Conservation (phyloP, 2,797 vertebrate species). For the Danionella dracula region DNA sequence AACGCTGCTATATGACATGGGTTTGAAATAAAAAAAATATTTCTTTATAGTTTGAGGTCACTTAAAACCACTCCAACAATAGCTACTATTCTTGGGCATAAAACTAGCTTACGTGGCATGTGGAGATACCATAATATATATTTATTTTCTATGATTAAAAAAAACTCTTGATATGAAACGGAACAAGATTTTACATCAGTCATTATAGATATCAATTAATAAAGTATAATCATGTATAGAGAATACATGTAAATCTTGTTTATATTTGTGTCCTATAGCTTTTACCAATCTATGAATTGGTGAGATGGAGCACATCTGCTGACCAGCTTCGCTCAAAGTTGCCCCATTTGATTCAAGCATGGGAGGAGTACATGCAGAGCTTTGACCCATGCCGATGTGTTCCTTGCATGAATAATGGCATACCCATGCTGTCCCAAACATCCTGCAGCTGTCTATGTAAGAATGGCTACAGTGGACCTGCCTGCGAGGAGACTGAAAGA, state of each 20-base stretch:
- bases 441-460: slow-evolving; percentile 77
- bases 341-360: slow-evolving; percentile 68
- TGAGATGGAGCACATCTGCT: slow-evolving; percentile 66
- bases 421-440: slow-evolving; percentile 65
- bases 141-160: no score
- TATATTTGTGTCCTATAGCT: slow-evolving; percentile 59
- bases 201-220: no score
- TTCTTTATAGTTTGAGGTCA: no score
- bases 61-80: no score
- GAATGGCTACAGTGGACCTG: slow-evolving; percentile 59
- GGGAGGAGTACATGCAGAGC: slow-evolving; percentile 75
- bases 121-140: no score
- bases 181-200: no score
- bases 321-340: slow-evolving; percentile 60
- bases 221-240: no score
- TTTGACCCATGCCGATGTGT: slow-evolving; percentile 81
- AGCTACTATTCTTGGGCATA: no score
- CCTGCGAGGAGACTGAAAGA: slow-evolving; percentile 60
- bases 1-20: no score
- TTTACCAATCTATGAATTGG: slow-evolving; percentile 78
- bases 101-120: no score
- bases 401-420: slow-evolving; percentile 76
- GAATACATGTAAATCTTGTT: background rate
- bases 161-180: no score
- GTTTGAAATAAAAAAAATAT: no score